phyloP scores from a whole-genome alignment of 1,140 invertebrate genomes.

The Streblospio benedicti region DNA sequence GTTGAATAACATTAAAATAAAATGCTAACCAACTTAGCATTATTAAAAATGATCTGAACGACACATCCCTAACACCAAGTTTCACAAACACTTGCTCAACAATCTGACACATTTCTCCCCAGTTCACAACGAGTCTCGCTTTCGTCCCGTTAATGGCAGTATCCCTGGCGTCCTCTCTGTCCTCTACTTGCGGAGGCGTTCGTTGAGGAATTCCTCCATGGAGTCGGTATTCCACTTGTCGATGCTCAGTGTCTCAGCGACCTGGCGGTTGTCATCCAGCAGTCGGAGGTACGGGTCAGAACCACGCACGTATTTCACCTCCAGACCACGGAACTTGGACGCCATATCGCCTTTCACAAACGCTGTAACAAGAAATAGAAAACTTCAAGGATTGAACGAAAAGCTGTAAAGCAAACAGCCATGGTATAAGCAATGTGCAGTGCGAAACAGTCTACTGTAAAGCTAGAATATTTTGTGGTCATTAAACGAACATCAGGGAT shows the following conservation, averaged over 20 bases:
- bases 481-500: background rate
- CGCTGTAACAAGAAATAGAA: slow-evolving; percentile 50
- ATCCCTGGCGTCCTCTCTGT: too few relatives aligned
- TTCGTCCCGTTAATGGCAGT: too few relatives aligned
- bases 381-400: slow-evolving; percentile 3
- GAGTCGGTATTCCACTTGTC: slow-evolving; percentile 96
- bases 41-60: too few relatives aligned
- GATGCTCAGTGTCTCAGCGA: slow-evolving; percentile 67
- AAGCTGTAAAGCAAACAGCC: slow-evolving; percentile 6
- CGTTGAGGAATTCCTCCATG: slow-evolving; percentile 84
- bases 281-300: slow-evolving; percentile 87
- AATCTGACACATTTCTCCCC: too few relatives aligned
- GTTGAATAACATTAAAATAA: too few relatives aligned
- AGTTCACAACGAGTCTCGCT: too few relatives aligned
- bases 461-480: background rate
- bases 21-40: too few relatives aligned
- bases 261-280: slow-evolving; percentile 55
- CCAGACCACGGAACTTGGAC: slow-evolving; percentile 75
- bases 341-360: slow-evolving; percentile 83
- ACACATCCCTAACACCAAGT: too few relatives aligned
- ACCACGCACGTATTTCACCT: slow-evolving; percentile 80
- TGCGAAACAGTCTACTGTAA: background rate
- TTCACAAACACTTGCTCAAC: too few relatives aligned
- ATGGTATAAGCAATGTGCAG: background rate
- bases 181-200: slow-evolving; percentile 58